Conservation (phyloP, 2,113 vertebrate species). For the Oryzias woworae region DNA sequence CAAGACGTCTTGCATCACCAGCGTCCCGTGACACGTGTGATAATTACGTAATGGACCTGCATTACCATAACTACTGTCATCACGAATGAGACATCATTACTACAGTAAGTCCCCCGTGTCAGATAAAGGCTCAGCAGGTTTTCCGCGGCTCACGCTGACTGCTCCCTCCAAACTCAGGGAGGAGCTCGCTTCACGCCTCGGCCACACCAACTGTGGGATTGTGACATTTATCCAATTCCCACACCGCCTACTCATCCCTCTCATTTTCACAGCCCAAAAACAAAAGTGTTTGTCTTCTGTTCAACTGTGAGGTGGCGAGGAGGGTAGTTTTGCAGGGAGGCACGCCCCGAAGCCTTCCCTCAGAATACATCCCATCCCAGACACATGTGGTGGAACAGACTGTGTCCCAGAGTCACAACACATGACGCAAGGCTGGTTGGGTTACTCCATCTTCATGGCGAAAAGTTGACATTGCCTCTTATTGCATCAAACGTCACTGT, state of each 20-base stretch:
- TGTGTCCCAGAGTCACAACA: slow-evolving; percentile 59
- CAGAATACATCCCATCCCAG: slow-evolving; percentile 32
- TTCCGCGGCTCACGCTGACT: slow-evolving; percentile 11
- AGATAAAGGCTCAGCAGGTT: slow-evolving; percentile 6
- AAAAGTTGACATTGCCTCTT: slow-evolving; percentile 2
- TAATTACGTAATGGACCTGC: slow-evolving; percentile 2
- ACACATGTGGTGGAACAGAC: slow-evolving; percentile 28
- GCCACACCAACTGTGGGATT: slow-evolving; percentile 75
- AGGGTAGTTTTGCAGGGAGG: slow-evolving; percentile 38
- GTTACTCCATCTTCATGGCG: slow-evolving; percentile 32
- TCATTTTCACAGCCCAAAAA: slow-evolving; percentile 72
- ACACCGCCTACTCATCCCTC: slow-evolving; percentile 53
- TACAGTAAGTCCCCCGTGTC: not conserved
- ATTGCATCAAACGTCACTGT: no score
- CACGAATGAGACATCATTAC: not conserved
- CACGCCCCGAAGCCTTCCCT: slow-evolving; percentile 53
- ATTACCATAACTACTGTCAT: not conserved
- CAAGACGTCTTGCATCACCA: not conserved
- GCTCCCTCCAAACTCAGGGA: slow-evolving; percentile 53
- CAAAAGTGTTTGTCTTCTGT: slow-evolving; percentile 68
- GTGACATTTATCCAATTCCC: slow-evolving; percentile 74
- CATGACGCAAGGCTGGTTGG: slow-evolving; percentile 63
- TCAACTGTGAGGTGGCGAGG: slow-evolving; percentile 43
- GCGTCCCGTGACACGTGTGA: not conserved
- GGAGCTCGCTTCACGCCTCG: slow-evolving; percentile 50